Evolutionary conservation across 2,113 vertebrate species (phyloP), one percentile per base, ranked within the genome.

Genomic region (Erythrocercus mccallii): DNA sequence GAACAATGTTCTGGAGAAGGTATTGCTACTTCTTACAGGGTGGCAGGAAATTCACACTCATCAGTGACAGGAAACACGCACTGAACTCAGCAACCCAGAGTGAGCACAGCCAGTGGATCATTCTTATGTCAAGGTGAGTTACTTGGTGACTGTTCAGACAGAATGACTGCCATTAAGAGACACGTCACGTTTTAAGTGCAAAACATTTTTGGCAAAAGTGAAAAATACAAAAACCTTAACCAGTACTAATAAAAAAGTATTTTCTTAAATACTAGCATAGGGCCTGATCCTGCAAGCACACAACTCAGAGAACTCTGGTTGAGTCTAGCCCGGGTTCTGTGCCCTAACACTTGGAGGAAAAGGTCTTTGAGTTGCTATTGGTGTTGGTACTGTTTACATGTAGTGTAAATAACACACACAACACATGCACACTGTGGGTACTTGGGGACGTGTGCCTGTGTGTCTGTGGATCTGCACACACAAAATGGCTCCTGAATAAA

Each of bases 201-300:
- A 98, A 98, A 98, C 92, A 86, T 98, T 98, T 98, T 98, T 98
- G 97, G 98, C 98, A 98, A 98, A 97, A 97, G 98, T 98, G 98
- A 98, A 99, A 99, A 99, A 98, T 98, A 99, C 97, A 99, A 98
- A 96, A 98, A 98, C 92, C 91, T 98, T 97, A 98, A 98, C 96
- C 91, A 77, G 97, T 92, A 96, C 81, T 95, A 97, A 97, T 98
- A 98, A 97, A 99, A 98, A 97, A 96, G 96, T 98, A 86, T 94
- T 96, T 65, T 97, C 69, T 60, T 69, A 86, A 94, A 96, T 78
- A 90, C 65, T 86, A 97, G 87, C 69, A 22, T 2, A 92, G 92
- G 88, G 90, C 92, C 96, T 97, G 95, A 94, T 92, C 96, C 94
- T 92, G 93, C 88, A 96, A 96, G 95, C 96, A 92, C 90, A 33